phyloP scores from a whole-genome alignment of 2,113 vertebrate species.

The Amphilophus citrinellus region DNA sequence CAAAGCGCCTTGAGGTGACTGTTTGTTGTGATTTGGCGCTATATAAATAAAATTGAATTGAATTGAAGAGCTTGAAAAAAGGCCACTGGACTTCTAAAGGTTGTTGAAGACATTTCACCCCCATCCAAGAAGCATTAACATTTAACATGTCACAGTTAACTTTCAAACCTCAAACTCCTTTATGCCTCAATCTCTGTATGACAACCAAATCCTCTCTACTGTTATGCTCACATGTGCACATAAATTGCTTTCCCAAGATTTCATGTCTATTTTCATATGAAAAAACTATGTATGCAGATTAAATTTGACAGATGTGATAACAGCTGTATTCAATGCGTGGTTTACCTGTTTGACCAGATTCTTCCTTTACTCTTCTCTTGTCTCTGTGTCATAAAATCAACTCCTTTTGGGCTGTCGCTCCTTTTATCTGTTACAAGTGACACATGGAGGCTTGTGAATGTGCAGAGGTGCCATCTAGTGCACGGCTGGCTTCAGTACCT shows the following conservation, averaged over 20 bases:
- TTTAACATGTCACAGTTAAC: too few species aligned
- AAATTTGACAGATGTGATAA: constrained; percentile 1
- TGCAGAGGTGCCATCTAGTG: constrained; percentile 60
- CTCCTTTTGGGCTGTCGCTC: background rate
- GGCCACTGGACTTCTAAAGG: too few species aligned
- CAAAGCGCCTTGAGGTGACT: too few species aligned
- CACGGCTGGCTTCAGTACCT: background rate
- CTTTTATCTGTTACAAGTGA: background rate
- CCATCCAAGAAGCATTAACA: too few species aligned
- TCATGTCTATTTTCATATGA: background rate
- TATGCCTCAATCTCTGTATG: background rate
- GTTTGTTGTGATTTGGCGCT: too few species aligned
- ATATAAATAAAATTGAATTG: too few species aligned
- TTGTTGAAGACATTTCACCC: too few species aligned
- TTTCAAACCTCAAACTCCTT: too few species aligned
- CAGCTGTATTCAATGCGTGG: background rate
- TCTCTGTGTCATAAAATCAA: background rate
- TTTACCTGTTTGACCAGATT: constrained; percentile 37
- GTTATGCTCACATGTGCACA: background rate
- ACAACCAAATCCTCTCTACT: constrained; percentile 56
- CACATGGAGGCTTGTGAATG: background rate
- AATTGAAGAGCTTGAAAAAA: background rate
- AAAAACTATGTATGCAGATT: background rate
- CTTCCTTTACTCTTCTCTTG: constrained; percentile 3
- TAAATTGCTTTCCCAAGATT: constrained; percentile 22